Evolutionary conservation across 2,797 vertebrate genomes (phyloP), one percentile per base, ranked within the genome.

Genomic region (Numenius phaeopus): DNA sequence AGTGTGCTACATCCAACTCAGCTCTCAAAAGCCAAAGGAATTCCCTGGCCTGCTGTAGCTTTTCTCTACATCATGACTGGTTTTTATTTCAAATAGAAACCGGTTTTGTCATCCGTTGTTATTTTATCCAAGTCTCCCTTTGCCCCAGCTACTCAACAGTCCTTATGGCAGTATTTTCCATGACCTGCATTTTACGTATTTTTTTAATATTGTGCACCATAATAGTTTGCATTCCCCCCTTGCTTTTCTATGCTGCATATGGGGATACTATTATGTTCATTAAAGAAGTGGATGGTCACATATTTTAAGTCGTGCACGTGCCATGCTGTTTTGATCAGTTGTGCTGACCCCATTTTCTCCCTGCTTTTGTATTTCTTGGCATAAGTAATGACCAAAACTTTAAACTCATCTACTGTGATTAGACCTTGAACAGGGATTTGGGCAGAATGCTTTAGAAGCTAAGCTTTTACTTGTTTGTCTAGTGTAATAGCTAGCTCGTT

Each of bases 391-490:
- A 78, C 30, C 14, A 65, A 14, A 52, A 39, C 65, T 76, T 88
- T 81, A 40, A 75, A 69, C 32, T 78, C 23, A 5, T 67, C 32
- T 82, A 4, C 58, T 75, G 29, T 67, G 65, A 50, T 67, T 75
- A 93, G 71, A 55, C 59, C 57, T 80, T 58, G 34, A 49, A 23
- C 29, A 54, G 29, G n/a, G 46, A 17, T 82, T 69, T 82, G 2
- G 2, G 46, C 14, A 76, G 62, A 54, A 76, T 77, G 24, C 50
- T 90, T 84, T 55, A 26, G 19, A 87, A 79, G 32, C 78, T 75
- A 27, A 52, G 27, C 34, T 90, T 72, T 69, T 55, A 57, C n/a
- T 93, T 89, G 47, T 91, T 96, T 96, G 71, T 64, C 19, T 79
- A 52, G 30, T 59, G 49, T 69, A 89, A 64, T 79, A 90, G 70